Conservation (phyloP, 1,140 invertebrate genomes). For the Caenorhabditis tropicalis region DNA sequence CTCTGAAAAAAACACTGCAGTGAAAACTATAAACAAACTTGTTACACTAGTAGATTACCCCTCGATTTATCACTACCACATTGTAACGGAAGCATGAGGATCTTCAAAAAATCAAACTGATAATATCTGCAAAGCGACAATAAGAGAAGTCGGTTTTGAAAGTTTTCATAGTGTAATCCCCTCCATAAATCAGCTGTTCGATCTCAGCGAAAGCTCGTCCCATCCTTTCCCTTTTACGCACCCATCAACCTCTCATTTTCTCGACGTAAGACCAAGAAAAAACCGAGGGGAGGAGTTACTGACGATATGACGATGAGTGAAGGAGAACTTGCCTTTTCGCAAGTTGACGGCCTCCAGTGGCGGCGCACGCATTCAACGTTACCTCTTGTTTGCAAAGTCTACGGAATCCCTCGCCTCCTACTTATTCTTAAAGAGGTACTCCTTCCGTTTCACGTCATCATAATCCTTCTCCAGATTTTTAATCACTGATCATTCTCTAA, state of each 20-base stretch:
- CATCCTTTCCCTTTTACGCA: constrained; percentile 33
- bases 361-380: constrained; percentile 32
- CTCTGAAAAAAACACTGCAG: background rate
- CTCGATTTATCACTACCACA: background rate
- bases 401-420: constrained; percentile 13
- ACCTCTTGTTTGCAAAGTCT: constrained; percentile 21
- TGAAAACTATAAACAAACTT: background rate
- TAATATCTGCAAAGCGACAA: background rate
- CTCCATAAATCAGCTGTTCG: constrained; percentile 9
- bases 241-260: constrained; percentile 36
- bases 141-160: background rate
- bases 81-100: background rate
- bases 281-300: constrained; percentile 37
- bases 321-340: constrained; percentile 39
- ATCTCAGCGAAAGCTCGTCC: constrained; percentile 29
- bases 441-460: background rate
- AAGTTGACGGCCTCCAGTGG: constrained; percentile 43
- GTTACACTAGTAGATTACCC: background rate
- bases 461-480: background rate
- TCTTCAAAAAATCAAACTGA: background rate
- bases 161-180: constrained; percentile 11
- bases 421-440: too few relatives aligned
- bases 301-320: constrained; percentile 33
- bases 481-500: constrained; percentile 12
- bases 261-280: constrained; percentile 26